Conservation (phyloP, 2,888 invertebrate genomes). For the Drosophila paranaensis region DNA sequence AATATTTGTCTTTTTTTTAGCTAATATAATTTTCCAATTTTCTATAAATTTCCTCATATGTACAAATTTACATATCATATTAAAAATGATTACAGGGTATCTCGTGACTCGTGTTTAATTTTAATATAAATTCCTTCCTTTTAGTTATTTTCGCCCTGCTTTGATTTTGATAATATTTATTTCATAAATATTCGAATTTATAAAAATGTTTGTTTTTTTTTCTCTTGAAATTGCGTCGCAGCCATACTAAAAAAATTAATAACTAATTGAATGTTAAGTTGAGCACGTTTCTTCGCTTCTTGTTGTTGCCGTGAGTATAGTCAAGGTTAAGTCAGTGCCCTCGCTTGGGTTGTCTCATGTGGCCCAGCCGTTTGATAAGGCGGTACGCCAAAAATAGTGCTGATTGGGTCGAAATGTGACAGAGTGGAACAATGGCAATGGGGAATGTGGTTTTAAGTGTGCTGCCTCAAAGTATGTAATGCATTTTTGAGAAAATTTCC, state of each 20-base stretch:
- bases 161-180: slow-evolving; percentile 12
- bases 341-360: slow-evolving; percentile 18
- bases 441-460: neutral
- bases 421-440: neutral
- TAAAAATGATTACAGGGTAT: neutral
- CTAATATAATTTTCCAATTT: too few species aligned
- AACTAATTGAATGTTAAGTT: slow-evolving; percentile 28
- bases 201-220: slow-evolving; percentile 4
- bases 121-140: slow-evolving; percentile 4
- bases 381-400: neutral
- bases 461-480: slow-evolving; percentile 17
- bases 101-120: neutral
- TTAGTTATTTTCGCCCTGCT: slow-evolving; percentile 8
- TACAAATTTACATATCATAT: too few species aligned
- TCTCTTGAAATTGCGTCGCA: slow-evolving; percentile 42
- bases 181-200: slow-evolving; percentile 12
- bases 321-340: slow-evolving; percentile 37
- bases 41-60: too few species aligned
- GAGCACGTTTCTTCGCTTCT: slow-evolving; percentile 37
- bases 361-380: slow-evolving; percentile 30
- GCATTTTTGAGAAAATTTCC: neutral
- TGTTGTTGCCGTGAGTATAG: slow-evolving; percentile 14
- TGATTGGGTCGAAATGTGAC: slow-evolving; percentile 1
- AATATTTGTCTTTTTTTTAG: too few species aligned
- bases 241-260: slow-evolving; percentile 16